Percentiles rank a stretch among this genome's conserved stretches.
These are phyloP conservation scores for Erebia palarica DNA, from an alignment of 2,888 invertebrate species.

Conservation along the genomic window DNA sequence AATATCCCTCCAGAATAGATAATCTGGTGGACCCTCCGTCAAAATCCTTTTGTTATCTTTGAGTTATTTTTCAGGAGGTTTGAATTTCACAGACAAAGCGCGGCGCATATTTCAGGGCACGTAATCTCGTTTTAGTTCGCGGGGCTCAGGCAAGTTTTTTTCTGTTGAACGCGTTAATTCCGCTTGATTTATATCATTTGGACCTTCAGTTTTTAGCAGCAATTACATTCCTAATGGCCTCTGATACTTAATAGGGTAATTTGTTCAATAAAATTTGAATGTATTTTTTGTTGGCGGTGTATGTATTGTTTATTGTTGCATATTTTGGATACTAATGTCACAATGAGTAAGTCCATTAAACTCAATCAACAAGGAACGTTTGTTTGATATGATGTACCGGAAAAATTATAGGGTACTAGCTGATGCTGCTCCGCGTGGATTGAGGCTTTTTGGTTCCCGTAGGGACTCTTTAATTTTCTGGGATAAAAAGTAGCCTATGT, in stretches of 20 bases:
- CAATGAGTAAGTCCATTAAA: not conserved
- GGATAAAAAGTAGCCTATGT: too few relatives aligned
- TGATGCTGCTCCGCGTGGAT: too few relatives aligned
- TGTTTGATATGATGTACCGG: too few relatives aligned
- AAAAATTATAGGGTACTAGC: too few relatives aligned
- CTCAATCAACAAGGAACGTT: too few relatives aligned
- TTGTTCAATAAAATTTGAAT: slow-evolving; percentile 29
- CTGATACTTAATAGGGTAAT: slow-evolving; percentile 35
- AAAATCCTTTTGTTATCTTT: slow-evolving; percentile 74
- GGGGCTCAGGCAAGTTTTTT: slow-evolving; percentile 60
- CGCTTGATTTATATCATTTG: slow-evolving; percentile 52
- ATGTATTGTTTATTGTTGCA: not conserved
- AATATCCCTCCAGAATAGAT: slow-evolving; percentile 30
- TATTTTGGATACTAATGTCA: not conserved
- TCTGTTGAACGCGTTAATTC: slow-evolving; percentile 57
- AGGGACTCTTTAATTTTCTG: too few relatives aligned
- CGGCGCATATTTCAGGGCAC: slow-evolving; percentile 69
- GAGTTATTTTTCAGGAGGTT: slow-evolving; percentile 72
- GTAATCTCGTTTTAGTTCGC: slow-evolving; percentile 73
- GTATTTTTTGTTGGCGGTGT: not conserved
- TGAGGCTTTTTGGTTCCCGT: too few relatives aligned
- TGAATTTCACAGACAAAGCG: slow-evolving; percentile 72
- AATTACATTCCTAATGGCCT: slow-evolving; percentile 40
- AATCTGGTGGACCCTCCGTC: slow-evolving; percentile 38
- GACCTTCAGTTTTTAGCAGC: slow-evolving; percentile 43